Percentiles rank a stretch among this genome's conserved stretches.
phyloP scores from a whole-genome alignment of 2,113 vertebrate genomes.

The Forbesichthys papilliferus region DNA sequence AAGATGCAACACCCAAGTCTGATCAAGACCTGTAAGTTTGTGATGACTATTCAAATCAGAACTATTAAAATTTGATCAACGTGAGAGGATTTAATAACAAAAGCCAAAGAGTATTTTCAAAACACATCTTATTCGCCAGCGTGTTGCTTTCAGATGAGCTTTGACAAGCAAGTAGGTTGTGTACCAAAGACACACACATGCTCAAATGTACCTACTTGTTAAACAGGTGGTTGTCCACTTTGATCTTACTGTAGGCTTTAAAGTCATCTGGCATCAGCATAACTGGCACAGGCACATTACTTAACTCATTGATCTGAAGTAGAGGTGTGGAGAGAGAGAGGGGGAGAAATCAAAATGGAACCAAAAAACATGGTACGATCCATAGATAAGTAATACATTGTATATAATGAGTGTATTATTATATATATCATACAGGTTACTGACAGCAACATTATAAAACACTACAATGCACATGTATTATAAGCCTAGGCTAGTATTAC shows the following conservation, averaged over 20 bases:
- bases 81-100: neutral
- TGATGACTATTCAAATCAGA: neutral
- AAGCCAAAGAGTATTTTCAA: neutral
- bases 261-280: constrained; percentile 98
- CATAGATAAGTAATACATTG: neutral
- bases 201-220: constrained; percentile 87
- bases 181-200: neutral
- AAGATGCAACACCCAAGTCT: no score
- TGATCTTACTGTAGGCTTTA: constrained; percentile 98
- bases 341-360: constrained; percentile 20
- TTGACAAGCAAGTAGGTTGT: neutral
- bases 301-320: constrained; percentile 91
- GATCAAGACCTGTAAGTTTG: no score
- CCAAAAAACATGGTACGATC: neutral
- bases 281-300: constrained; percentile 93
- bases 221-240: constrained; percentile 98
- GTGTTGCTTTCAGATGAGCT: neutral
- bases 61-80: neutral
- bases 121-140: neutral
- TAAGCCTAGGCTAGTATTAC: neutral
- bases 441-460: no score
- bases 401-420: neutral
- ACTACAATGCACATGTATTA: no score
- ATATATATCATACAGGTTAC: neutral
- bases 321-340: constrained; percentile 12